Conservation (phyloP, 2,888 invertebrate genomes). For the Brenthis hecate region DNA sequence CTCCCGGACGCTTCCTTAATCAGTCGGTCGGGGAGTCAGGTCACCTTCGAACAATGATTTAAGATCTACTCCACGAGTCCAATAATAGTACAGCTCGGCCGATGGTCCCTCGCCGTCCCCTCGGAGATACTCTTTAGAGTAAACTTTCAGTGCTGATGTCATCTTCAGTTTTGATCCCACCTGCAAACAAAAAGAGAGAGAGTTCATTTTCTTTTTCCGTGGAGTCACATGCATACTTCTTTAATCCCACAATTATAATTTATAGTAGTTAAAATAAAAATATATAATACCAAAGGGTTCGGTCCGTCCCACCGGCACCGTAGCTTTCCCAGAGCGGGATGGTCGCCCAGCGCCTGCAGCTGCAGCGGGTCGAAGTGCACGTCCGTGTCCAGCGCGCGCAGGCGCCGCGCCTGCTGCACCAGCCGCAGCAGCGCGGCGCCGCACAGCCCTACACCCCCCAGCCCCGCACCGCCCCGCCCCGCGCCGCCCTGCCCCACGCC, state of each 20-base stretch:
- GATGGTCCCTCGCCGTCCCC: constrained; percentile 17
- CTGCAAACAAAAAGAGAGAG: too few relatives aligned
- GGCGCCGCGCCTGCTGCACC: constrained; percentile 30
- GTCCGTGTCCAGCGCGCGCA: constrained; percentile 20
- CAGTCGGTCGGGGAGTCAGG: too few relatives aligned
- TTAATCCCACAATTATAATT: too few relatives aligned
- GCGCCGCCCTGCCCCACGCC: too few relatives aligned
- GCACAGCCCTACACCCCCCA: constrained; percentile 14
- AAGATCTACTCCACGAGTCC: constrained; percentile 13
- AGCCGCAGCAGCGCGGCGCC: constrained; percentile 32
- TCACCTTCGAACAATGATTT: background rate
- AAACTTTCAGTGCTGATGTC: too few relatives aligned
- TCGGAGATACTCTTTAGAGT: constrained; percentile 6
- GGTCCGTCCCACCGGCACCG: constrained; percentile 1
- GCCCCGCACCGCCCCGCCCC: too few relatives aligned
- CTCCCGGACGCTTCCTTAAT: too few relatives aligned
- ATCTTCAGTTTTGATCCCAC: too few relatives aligned
- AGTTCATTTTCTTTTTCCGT: too few relatives aligned
- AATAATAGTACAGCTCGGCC: constrained; percentile 24
- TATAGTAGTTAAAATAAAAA: too few relatives aligned
- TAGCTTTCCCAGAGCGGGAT: background rate
- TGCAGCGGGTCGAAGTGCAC: background rate
- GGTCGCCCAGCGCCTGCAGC: background rate
- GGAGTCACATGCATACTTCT: too few relatives aligned
- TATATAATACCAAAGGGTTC: too few relatives aligned